Conservation (phyloP, 2,113 vertebrate genomes). For the Australoheros scitulus region DNA sequence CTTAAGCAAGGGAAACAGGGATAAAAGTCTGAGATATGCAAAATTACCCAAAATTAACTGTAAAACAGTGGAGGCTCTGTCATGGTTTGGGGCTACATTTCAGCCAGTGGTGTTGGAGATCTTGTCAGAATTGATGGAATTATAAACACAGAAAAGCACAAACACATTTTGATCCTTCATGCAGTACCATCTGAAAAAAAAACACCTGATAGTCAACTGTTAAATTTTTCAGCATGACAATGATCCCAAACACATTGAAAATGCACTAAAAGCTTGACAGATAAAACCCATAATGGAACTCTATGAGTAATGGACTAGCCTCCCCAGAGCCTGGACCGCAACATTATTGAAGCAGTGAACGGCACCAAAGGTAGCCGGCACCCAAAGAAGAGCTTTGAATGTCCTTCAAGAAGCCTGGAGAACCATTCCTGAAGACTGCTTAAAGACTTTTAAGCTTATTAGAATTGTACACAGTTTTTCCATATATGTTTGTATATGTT, state of each 20-base stretch:
- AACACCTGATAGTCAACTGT: background rate
- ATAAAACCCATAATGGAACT: background rate
- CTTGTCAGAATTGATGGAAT: background rate
- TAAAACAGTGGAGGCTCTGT: no score
- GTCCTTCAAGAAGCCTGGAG: no score
- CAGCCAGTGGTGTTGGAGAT: background rate
- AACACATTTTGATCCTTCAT: background rate
- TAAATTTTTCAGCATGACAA: background rate
- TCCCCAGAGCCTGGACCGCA: background rate
- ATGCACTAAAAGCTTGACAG: background rate
- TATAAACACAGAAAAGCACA: background rate
- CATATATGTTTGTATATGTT: background rate
- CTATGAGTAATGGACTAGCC: background rate
- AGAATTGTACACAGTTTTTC: no score
- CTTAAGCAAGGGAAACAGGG: no score
- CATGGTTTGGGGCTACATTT: no score
- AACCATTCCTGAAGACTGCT: no score
- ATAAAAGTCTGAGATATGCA: no score
- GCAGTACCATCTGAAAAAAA: background rate
- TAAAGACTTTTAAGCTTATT: no score
- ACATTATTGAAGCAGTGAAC: conserved; percentile 1
- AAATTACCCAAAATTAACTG: no score
- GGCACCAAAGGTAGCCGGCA: background rate
- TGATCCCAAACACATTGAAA: background rate
- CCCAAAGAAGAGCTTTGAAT: no score